A percentile compares a stretch with the other conserved stretches of the same genome.
Conservation (phyloP, 2,888 invertebrate genomes). For the Coleophora deauratella region DNA sequence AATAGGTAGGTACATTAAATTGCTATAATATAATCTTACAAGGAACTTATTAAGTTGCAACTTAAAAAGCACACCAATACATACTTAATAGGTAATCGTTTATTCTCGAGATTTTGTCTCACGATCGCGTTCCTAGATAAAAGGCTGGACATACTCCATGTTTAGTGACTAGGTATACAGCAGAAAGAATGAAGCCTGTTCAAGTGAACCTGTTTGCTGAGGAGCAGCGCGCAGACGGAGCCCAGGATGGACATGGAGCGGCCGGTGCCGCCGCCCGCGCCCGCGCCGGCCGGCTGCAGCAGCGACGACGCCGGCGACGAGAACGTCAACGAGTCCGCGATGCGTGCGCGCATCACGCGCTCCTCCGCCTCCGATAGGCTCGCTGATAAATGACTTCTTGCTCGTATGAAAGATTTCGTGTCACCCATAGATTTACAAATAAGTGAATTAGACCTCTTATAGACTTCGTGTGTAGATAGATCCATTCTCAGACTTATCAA, state of each 20-base stretch:
- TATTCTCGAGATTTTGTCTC: too few relatives aligned
- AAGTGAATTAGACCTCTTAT: neutral
- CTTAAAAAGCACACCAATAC: too few relatives aligned
- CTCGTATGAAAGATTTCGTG: neutral
- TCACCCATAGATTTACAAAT: neutral
- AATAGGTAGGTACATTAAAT: too few relatives aligned
- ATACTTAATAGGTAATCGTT: too few relatives aligned
- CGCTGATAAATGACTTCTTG: conserved; percentile 10
- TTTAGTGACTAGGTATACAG: too few relatives aligned
- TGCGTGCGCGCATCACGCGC: conserved; percentile 36
- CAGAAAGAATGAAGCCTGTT: neutral
- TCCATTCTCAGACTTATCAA: too few relatives aligned
- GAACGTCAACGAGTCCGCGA: conserved; percentile 48
- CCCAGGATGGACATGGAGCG: conserved; percentile 57
- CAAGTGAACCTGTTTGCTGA: conserved; percentile 46
- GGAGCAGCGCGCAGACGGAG: conserved; percentile 59
- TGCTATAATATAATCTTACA: too few relatives aligned
- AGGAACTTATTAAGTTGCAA: too few relatives aligned
- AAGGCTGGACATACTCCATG: too few relatives aligned
- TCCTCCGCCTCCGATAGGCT: conserved; percentile 31
- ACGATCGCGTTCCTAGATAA: too few relatives aligned
- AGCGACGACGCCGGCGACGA: conserved; percentile 48
- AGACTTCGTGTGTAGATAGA: neutral
- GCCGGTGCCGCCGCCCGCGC: conserved; percentile 13
- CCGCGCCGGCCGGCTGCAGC: conserved; percentile 39